These are phyloP conservation scores for Leptobrachium ailaonicum DNA, from an alignment of 2,113 vertebrate species.

Conservation along the genomic window DNA sequence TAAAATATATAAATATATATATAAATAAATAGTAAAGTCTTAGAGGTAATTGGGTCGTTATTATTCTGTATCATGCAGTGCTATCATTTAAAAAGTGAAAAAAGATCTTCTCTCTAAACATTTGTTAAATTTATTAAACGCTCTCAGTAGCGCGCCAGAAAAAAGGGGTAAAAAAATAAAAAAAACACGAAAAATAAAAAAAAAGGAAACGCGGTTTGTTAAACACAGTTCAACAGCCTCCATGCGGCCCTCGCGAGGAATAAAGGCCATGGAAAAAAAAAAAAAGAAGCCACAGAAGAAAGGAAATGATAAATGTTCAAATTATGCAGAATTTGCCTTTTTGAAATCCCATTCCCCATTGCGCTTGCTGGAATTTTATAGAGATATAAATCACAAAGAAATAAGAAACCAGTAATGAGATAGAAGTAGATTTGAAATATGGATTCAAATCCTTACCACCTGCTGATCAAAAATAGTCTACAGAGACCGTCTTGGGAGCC, in stretches of 20 bases:
- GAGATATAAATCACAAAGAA: slow-evolving; percentile 72
- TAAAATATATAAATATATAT: too few relatives aligned
- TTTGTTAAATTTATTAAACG: slow-evolving; percentile 33
- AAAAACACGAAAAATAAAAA: not conserved
- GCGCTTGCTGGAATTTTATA: slow-evolving; percentile 65
- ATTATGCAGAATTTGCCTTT: slow-evolving; percentile 72
- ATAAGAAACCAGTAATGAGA: slow-evolving; percentile 74
- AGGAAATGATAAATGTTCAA: slow-evolving; percentile 59
- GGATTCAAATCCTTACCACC: slow-evolving; percentile 70
- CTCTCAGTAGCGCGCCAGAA: not conserved
- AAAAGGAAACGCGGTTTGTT: not conserved
- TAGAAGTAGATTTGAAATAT: slow-evolving; percentile 74
- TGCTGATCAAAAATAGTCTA: slow-evolving; percentile 68
- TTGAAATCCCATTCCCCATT: slow-evolving; percentile 64
- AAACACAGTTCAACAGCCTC: slow-evolving; percentile 36
- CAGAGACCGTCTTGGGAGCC: slow-evolving; percentile 64
- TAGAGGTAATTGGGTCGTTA: too few relatives aligned
- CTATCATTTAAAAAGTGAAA: too few relatives aligned
- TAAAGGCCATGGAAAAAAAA: slow-evolving; percentile 41
- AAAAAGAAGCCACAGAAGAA: slow-evolving; percentile 35
- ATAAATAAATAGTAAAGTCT: too few relatives aligned
- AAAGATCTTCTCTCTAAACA: not conserved
- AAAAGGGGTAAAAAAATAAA: slow-evolving; percentile 2
- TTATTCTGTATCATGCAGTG: too few relatives aligned
- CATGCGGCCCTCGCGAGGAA: slow-evolving; percentile 48